These are phyloP conservation scores for Nemapogon koenigi DNA, from an alignment of 2,888 invertebrate species.

Conservation along the genomic window DNA sequence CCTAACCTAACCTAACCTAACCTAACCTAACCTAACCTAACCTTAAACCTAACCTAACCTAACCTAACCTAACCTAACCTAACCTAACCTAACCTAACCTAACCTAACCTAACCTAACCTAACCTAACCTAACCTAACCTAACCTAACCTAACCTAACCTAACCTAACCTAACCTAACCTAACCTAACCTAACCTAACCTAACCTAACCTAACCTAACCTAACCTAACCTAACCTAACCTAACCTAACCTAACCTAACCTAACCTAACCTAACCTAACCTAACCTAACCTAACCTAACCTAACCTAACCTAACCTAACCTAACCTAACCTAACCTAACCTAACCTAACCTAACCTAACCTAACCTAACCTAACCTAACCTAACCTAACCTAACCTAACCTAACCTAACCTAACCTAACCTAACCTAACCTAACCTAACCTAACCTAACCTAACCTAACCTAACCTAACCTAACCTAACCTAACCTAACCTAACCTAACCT, in stretches of 20 bases:
- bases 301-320: constrained; percentile 9
- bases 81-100: constrained; percentile 13
- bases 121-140: constrained; percentile 17
- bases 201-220: constrained; percentile 10
- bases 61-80: constrained; percentile 16
- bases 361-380: constrained; percentile 9
- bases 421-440: constrained; percentile 10
- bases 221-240: constrained; percentile 8
- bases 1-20: constrained; percentile 14
- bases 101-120: constrained; percentile 18
- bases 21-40: constrained; percentile 14
- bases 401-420: constrained; percentile 9
- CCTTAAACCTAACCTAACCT: constrained; percentile 15
- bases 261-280: constrained; percentile 4
- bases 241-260: constrained; percentile 4
- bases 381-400: constrained; percentile 10
- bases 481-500: constrained; percentile 11
- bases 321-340: constrained; percentile 9
- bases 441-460: constrained; percentile 10
- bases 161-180: constrained; percentile 10
- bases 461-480: constrained; percentile 11
- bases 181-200: constrained; percentile 10
- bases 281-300: constrained; percentile 9
- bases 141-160: constrained; percentile 9
- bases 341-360: constrained; percentile 10